Conservation (phyloP, 2,797 vertebrate genomes). For the Poeciliopsis presidionis region DNA sequence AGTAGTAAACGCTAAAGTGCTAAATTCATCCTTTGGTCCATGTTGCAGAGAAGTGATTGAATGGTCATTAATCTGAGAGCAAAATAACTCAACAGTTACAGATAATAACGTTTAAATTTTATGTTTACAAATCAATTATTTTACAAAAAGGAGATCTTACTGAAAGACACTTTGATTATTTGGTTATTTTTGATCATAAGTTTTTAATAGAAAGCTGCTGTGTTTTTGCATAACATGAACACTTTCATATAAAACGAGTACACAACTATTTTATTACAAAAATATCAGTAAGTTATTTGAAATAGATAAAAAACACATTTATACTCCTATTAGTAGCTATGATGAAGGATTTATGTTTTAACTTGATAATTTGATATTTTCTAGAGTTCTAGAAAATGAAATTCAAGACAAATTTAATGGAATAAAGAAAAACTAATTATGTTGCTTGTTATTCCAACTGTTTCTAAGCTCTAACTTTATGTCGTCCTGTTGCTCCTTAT, state of each 20-base stretch:
- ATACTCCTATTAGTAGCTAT: not conserved
- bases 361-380: not conserved
- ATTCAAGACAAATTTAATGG: not conserved
- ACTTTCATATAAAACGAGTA: not conserved
- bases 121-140: not conserved
- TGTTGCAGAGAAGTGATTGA: not conserved
- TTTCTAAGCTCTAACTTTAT: not conserved
- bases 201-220: not conserved
- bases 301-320: not conserved
- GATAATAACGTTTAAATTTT: not conserved
- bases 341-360: not conserved
- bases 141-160: too few species aligned
- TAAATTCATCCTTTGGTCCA: not conserved
- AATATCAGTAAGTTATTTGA: not conserved
- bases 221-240: not conserved
- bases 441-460: not conserved
- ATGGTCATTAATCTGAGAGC: not conserved
- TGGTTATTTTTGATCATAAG: not conserved
- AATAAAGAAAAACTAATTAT: not conserved
- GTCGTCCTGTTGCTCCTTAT: not conserved
- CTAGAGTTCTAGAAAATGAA: not conserved
- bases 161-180: too few species aligned
- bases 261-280: not conserved
- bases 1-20: too few species aligned
- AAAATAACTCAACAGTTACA: not conserved